Base-by-base conservation (phyloP, 2,888 invertebrate genomes). In the Autographa gamma region DNA sequence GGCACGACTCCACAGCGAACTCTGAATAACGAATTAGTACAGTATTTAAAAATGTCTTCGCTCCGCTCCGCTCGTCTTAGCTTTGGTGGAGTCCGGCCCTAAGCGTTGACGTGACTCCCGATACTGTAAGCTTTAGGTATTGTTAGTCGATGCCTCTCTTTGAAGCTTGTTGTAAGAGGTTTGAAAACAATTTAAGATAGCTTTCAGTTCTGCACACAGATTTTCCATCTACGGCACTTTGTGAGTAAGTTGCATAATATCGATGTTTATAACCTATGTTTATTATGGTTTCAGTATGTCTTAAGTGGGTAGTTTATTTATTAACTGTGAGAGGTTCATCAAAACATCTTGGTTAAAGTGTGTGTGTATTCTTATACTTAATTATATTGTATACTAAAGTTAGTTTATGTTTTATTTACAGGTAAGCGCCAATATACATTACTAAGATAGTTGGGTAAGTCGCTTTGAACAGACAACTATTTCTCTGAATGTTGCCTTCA, bases 91-190 rank as follows among this genome's bases (percentile, higher is more conserved):
- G 25, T 25, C 25, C 25, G 25, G 25, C 25, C 25, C 25, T 25
- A 25, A 77, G 72, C 73, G 78, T 70, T 82, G 83, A 86, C 85
- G 81, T 84, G 81, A 81, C 77, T 82, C 66, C 66, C 60, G 64
- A 76, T 66, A 41, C 56, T 58, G 48, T 66, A 63, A 25, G 31
- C 48, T 60, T 43, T 41, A 56, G 14, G 11, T 19, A 11, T 48
- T 60, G 59, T 68, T 56, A 64, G n/a, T 52, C 18, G 54, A 77
- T 67, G 61, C 63, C 66, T 71, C 38, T 69, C 54, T 63, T 64
- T 71, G 41, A 73, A n/a, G n/a, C 16, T 43, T 16, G 16, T n/a
- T 16, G 2, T n/a, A 43, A 14, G 43, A 38, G 38, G 38, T 38
- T 38, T 11, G 38, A 43, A n/a, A n/a, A 48, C n/a, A n/a, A 48